Evolutionary conservation across 2,888 invertebrate species (phyloP).

Genomic region (Mimumesa dahlbomi): DNA sequence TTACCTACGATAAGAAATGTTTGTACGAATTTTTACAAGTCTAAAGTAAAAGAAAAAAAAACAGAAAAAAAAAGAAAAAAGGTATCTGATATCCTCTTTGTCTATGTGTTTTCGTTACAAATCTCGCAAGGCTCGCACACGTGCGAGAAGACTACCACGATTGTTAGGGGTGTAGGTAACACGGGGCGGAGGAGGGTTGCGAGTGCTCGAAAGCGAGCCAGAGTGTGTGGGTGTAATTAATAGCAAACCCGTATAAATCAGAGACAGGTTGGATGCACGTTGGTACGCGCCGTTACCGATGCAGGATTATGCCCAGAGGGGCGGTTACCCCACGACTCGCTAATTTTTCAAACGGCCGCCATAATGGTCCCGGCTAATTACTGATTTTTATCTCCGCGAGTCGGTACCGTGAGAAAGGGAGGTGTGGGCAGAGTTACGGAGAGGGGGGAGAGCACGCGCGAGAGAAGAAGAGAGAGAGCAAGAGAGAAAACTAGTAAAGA

Average conservation of each 20-base stretch:
- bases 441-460: conserved; percentile 17
- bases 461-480: conserved; percentile 12
- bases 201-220: conserved; percentile 37
- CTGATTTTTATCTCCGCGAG: conserved; percentile 79
- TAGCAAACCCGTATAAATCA: conserved; percentile 80
- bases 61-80: no score
- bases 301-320: conserved; percentile 78
- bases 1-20: no score
- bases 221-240: conserved; percentile 74
- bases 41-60: no score
- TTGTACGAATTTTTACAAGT: no score
- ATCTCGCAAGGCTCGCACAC: not conserved
- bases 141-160: conserved; percentile 7
- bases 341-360: conserved; percentile 80
- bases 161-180: not conserved
- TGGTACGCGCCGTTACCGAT: conserved; percentile 70
- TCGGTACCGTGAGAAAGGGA: conserved; percentile 57
- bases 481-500: conserved; percentile 31
- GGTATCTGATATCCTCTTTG: no score
- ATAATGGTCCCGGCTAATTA: conserved; percentile 80
- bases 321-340: conserved; percentile 77
- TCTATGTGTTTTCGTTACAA: no score
- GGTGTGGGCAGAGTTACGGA: conserved; percentile 12
- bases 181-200: conserved; percentile 15
- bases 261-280: conserved; percentile 76